Evolutionary conservation across 2,888 invertebrate species (phyloP), one percentile per base, ranked within the genome.

Genomic region (Alsophila aescularia): DNA sequence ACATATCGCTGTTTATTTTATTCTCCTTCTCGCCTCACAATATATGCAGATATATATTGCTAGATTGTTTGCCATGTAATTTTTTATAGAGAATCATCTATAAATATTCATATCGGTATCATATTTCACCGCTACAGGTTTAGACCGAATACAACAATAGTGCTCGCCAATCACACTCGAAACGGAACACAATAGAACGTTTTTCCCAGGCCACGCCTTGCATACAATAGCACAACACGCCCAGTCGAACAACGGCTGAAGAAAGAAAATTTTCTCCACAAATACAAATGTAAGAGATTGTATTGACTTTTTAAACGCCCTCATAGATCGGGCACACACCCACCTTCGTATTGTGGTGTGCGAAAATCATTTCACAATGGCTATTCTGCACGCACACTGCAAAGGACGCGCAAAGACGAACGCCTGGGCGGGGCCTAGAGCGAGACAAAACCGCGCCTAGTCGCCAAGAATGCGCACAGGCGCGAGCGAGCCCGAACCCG

Each of bases 301-400:
- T 90, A 90, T 90, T 88, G 90, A 91, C 90, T 90, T 91, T 90
- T 90, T 87, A 87, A 89, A 90, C 90, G 90, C 90, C 90, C 88
- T 86, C 84, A 82, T 87, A 85, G 86, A 88, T 81, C 71, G 79
- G 75, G 73, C 82, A 72, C 82, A 88, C 90, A 81, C 84, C 90
- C 90, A 90, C 88, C 89, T 87, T 84, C 71, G 72, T 81, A 81
- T 86, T 87, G 86, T 86, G 72, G 89, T 90, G 90, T 90, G 90
- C 87, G 84, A 81, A 80, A 78, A 76, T 75, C 74, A 76, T 80
- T 82, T 77, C 81, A 88, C 89, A 88, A 87, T 89, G 77, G 79
- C 83, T 83, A 81, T 84, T 83, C 82, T 64, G 62, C 70, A 82
- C 87, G 75, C 84, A 85, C 89, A 86, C 88, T 81, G 81, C 78